Evolutionary conservation across 1,140 invertebrate genomes (phyloP).

Genomic region (Heliconius eleuchia): DNA sequence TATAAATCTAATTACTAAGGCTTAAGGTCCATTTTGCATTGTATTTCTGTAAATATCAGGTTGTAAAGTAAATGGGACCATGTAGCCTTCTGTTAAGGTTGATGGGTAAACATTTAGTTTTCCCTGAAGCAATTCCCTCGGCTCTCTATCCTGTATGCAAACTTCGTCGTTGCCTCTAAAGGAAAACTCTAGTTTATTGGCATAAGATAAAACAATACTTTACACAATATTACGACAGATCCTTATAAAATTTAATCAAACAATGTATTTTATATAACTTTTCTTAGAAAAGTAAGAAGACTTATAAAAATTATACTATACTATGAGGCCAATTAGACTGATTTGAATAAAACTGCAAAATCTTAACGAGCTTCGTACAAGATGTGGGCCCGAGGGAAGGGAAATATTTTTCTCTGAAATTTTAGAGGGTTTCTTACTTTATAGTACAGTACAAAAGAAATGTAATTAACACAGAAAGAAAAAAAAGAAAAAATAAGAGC

Average conservation of each 20-base stretch:
- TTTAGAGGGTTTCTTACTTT: background rate
- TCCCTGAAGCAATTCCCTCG: slow-evolving; percentile 34
- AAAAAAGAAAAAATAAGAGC: too few species aligned
- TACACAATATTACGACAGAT: background rate
- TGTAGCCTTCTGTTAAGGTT: slow-evolving; percentile 44
- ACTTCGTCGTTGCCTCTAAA: slow-evolving; percentile 46
- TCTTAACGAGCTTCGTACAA: slow-evolving; percentile 10
- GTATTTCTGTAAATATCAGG: slow-evolving; percentile 24
- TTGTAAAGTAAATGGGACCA: slow-evolving; percentile 47
- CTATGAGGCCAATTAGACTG: background rate
- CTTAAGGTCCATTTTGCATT: slow-evolving; percentile 59
- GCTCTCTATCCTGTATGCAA: slow-evolving; percentile 55
- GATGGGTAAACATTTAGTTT: slow-evolving; percentile 34
- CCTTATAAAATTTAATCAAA: background rate
- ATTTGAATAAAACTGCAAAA: background rate
- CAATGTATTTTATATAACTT: background rate
- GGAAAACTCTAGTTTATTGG: slow-evolving; percentile 54
- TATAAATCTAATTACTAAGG: slow-evolving; percentile 58
- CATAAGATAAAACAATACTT: slow-evolving; percentile 20
- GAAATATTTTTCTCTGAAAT: background rate
- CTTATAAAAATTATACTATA: background rate
- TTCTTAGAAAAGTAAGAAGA: background rate
- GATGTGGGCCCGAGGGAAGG: background rate
- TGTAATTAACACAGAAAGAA: too few species aligned
- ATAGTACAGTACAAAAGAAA: background rate